phyloP scores from a whole-genome alignment of 1,140 invertebrate genomes.

The Aradophagus sp. region DNA sequence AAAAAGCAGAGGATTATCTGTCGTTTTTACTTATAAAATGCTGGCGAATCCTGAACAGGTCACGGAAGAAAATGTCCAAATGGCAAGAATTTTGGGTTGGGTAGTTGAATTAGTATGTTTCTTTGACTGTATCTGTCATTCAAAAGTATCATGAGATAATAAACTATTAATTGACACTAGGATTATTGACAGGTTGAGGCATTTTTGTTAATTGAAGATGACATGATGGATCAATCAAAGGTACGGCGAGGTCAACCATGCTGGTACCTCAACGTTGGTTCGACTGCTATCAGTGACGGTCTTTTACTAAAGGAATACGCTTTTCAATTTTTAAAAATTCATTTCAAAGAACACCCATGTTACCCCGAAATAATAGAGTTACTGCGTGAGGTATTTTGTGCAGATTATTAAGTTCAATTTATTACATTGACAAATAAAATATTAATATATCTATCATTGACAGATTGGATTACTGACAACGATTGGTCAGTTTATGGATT shows the following conservation, averaged over 20 bases:
- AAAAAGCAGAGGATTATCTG: no score
- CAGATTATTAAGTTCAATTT: no score
- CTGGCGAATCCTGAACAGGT: no score
- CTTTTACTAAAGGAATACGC: slow-evolving; percentile 85
- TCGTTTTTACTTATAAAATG: no score
- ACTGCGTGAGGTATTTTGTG: slow-evolving; percentile 88
- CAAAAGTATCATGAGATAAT: no score
- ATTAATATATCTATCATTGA: no score
- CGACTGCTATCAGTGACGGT: slow-evolving; percentile 91
- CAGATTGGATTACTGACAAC: slow-evolving; percentile 86
- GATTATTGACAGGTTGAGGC: slow-evolving; percentile 82
- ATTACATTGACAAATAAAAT: no score
- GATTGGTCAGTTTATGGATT: slow-evolving; percentile 86
- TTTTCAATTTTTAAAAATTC: slow-evolving; percentile 85
- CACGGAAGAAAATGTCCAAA: no score
- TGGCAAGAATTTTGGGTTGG: no score
- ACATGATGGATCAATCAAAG: slow-evolving; percentile 91
- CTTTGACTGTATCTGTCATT: no score
- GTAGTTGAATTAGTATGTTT: no score
- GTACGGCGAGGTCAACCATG: slow-evolving; percentile 89
- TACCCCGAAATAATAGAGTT: slow-evolving; percentile 88
- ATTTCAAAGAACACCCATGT: slow-evolving; percentile 85
- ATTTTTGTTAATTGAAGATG: slow-evolving; percentile 90
- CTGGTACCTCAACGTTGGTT: slow-evolving; percentile 91
- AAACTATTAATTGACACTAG: slow-evolving; percentile 44